Evolutionary conservation across 2,113 vertebrate genomes (phyloP), one percentile per base, ranked within the genome.

Genomic region (Spizaetus ornatus): DNA sequence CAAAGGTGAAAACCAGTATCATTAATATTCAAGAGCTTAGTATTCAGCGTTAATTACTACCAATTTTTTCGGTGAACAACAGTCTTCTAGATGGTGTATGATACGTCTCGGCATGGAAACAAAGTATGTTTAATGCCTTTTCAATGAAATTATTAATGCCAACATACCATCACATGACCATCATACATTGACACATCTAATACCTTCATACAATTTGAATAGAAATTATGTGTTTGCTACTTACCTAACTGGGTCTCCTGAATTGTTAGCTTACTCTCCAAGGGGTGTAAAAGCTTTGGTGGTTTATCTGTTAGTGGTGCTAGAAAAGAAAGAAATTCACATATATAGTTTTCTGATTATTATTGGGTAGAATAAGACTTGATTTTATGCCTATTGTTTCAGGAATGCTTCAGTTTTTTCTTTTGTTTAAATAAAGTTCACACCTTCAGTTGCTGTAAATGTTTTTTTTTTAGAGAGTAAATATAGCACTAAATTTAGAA

Each of bases 271-370:
- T 99, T 99, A 98, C 96, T 99, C 98, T 99, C 99, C 82, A 99
- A 96, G 25, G 99, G 99, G 79, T 98, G 99, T 72, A 99, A 98
- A 97, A 99, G 99, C 98, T 99, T 99, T 87, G 99, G 99, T 96
- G 99, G 99, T 96, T 99, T 99, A 98, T 99, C 99, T 96, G 99
- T 99, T 97, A 99, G 96, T 83, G 99, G 99, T n/a, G 99, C 99
- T 99, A 98, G 88, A 98, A 98, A 95, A 95, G 97, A 97, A 95
- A 97, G 94, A 95, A 97, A 97, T 67, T 90, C 36, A 96, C 14
- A 96, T 65, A 96, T 81, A 42, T 96, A 70, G 69, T 94, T 93
- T 82, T 85, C 45, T 93, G 70, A 79, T 90, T 87, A 73, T 88
- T 96, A 76, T 18, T 91, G 26, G 5, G 71, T 63, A 79, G 27